Conservation (phyloP, 2,113 vertebrate species). For the Microcebus murinus region DNA sequence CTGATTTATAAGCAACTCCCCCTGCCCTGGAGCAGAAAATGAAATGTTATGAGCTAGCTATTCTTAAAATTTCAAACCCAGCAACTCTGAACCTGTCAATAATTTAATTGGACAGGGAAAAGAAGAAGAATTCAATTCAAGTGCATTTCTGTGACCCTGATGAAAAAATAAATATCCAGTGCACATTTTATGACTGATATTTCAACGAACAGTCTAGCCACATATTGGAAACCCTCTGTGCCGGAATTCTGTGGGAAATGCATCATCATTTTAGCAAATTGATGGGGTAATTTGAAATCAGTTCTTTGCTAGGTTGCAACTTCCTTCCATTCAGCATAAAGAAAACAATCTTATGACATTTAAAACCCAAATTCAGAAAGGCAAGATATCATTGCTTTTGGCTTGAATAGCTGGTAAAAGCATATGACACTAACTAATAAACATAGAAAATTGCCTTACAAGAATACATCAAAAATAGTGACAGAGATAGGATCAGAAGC, state of each 20-base stretch:
- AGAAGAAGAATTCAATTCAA: constrained; percentile 37
- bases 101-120: constrained; percentile 50
- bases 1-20: constrained; percentile 80
- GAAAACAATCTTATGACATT: constrained; percentile 43
- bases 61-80: constrained; percentile 61
- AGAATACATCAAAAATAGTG: neutral
- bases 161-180: constrained; percentile 54
- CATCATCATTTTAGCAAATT: constrained; percentile 45
- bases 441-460: constrained; percentile 11
- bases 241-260: neutral
- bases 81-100: constrained; percentile 62
- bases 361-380: constrained; percentile 45
- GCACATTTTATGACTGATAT: constrained; percentile 44
- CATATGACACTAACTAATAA: constrained; percentile 41
- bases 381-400: neutral
- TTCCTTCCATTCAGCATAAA: constrained; percentile 52
- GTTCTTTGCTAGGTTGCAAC: constrained; percentile 19
- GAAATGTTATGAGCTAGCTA: constrained; percentile 72
- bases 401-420: constrained; percentile 21
- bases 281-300: constrained; percentile 44
- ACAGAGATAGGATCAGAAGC: neutral
- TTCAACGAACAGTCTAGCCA: constrained; percentile 14
- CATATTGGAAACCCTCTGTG: neutral
- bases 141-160: constrained; percentile 15
- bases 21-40: constrained; percentile 55